A percentile compares a stretch with the other conserved stretches of the same genome.
Evolutionary conservation across 2,888 invertebrate genomes (phyloP).

Genomic region (Timema podura): DNA sequence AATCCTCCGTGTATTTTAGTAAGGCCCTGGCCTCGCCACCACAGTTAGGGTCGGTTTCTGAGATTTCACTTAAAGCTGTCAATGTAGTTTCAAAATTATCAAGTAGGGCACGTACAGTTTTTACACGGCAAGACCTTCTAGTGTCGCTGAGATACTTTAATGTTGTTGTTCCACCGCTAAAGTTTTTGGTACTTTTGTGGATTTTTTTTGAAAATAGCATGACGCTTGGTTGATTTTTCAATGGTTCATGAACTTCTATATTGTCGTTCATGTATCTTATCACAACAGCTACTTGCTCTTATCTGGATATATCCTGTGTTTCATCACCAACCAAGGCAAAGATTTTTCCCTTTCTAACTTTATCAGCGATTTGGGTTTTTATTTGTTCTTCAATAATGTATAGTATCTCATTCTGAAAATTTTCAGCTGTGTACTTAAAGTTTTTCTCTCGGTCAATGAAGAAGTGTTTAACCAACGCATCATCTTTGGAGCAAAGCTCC

Average conservation of each 20-base stretch:
- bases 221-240: background rate
- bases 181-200: background rate
- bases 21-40: too few relatives aligned
- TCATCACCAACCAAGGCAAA: slow-evolving; percentile 10
- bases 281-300: slow-evolving; percentile 4
- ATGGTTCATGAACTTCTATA: background rate
- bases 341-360: slow-evolving; percentile 7
- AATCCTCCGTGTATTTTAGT: too few relatives aligned
- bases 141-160: slow-evolving; percentile 5
- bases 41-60: too few relatives aligned
- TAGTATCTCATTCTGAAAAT: background rate
- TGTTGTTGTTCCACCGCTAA: slow-evolving; percentile 4
- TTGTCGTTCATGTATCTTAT: slow-evolving; percentile 8
- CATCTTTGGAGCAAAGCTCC: background rate
- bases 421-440: background rate
- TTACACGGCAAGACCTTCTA: slow-evolving; percentile 1
- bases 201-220: background rate
- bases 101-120: slow-evolving; percentile 9
- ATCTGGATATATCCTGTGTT: slow-evolving; percentile 6
- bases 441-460: background rate
- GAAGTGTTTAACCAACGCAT: background rate
- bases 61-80: too few relatives aligned
- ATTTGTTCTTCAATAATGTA: background rate
- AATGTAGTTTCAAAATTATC: slow-evolving; percentile 3
- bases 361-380: slow-evolving; percentile 5